phyloP scores from a whole-genome alignment of 1,140 invertebrate genomes.

The Heliothis virescens region DNA sequence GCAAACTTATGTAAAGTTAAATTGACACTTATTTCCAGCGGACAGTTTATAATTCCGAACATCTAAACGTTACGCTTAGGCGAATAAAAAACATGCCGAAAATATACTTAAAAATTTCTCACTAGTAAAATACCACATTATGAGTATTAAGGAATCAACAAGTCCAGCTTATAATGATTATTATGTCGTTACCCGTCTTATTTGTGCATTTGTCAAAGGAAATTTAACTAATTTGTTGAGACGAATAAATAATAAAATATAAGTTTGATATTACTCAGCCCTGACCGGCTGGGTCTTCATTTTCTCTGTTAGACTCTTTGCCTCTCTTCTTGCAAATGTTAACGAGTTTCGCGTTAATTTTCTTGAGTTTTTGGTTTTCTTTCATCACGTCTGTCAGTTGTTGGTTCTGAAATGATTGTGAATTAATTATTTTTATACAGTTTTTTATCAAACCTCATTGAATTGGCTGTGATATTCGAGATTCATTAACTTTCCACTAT shows the following conservation, averaged over 20 bases:
- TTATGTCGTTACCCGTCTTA: conserved; percentile 25
- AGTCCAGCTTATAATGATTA: conserved; percentile 17
- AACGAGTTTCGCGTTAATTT: conserved; percentile 74
- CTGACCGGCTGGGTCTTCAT: conserved; percentile 65
- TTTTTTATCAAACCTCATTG: no score
- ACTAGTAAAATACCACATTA: conserved; percentile 9
- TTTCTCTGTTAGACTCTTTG: conserved; percentile 72
- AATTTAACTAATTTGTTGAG: conserved; percentile 10
- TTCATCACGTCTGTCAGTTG: conserved; percentile 78
- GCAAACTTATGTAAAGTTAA: not conserved
- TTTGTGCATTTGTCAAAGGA: conserved; percentile 28
- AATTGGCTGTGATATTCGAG: no score
- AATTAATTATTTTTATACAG: not conserved
- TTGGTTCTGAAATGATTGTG: conserved; percentile 70
- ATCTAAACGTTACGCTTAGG: not conserved
- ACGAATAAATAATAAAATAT: conserved; percentile 17
- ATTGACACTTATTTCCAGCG: no score
- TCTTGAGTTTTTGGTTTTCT: conserved; percentile 80
- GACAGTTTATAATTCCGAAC: not conserved
- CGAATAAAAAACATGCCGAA: not conserved
- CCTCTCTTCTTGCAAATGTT: conserved; percentile 76
- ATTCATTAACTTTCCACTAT: no score
- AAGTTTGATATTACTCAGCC: not conserved
- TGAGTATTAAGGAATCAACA: conserved; percentile 17
- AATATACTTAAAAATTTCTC: conserved; percentile 15